Evolutionary conservation across 1,140 invertebrate genomes (phyloP).

Genomic region (Camponotus pennsylvanicus): DNA sequence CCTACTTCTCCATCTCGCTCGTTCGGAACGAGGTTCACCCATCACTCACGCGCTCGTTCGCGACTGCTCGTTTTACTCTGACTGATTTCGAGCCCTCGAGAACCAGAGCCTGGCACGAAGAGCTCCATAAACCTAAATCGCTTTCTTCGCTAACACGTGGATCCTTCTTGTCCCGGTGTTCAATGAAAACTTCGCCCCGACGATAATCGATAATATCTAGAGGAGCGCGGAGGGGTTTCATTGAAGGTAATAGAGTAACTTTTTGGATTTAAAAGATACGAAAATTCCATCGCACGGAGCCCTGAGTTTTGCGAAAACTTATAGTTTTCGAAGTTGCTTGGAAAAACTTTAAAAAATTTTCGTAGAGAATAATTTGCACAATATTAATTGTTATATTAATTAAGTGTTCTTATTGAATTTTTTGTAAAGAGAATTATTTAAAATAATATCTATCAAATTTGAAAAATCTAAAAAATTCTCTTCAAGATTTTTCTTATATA

Average conservation of each 20-base stretch:
- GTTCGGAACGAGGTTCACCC: constrained; percentile 63
- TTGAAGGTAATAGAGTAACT: background rate
- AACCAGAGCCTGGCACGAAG: constrained; percentile 80
- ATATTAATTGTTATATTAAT: too few species aligned
- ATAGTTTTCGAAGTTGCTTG: background rate
- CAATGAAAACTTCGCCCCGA: constrained; percentile 4
- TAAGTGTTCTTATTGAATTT: too few species aligned
- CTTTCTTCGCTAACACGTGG: constrained; percentile 49
- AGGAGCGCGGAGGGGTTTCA: constrained; percentile 9
- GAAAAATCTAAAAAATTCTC: too few species aligned
- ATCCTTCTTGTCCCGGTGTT: constrained; percentile 33
- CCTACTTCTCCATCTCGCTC: constrained; percentile 43
- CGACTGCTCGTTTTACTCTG: constrained; percentile 76
- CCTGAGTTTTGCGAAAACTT: background rate
- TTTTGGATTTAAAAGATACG: background rate
- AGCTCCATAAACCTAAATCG: constrained; percentile 68
- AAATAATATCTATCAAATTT: too few species aligned
- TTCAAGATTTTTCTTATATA: too few species aligned
- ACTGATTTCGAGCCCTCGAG: constrained; percentile 73
- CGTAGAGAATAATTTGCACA: background rate
- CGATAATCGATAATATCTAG: constrained; percentile 32
- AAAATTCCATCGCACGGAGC: background rate
- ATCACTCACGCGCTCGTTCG: constrained; percentile 74
- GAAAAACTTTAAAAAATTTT: background rate
- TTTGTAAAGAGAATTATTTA: too few species aligned